Evolutionary conservation across 2,113 vertebrate genomes (phyloP).

Genomic region (Ophiodon elongatus): DNA sequence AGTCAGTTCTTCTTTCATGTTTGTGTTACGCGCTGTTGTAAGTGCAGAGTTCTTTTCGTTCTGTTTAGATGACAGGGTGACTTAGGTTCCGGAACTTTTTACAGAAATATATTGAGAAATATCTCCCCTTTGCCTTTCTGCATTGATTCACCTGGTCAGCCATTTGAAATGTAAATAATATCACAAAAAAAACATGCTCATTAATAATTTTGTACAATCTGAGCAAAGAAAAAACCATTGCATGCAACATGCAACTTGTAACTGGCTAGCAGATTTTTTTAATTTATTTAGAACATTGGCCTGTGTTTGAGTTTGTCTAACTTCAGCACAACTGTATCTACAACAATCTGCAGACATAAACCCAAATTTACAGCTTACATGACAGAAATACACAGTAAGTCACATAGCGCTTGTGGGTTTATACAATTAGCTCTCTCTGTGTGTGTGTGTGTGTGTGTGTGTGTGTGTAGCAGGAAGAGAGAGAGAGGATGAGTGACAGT

Average conservation of each 20-base stretch:
- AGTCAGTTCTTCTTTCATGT: too few relatives aligned
- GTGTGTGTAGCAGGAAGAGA: conserved; percentile 5
- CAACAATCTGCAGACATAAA: neutral
- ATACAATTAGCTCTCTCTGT: conserved; percentile 62
- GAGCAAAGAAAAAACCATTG: neutral
- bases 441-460: conserved; percentile 8
- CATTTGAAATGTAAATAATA: neutral
- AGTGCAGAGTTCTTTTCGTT: too few relatives aligned
- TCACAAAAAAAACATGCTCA: neutral
- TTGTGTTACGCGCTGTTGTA: too few relatives aligned
- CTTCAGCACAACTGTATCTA: neutral
- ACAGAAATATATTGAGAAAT: neutral
- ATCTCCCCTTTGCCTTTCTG: neutral
- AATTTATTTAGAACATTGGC: neutral
- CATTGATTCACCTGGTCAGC: neutral
- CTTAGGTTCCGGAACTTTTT: too few relatives aligned
- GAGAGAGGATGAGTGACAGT: conserved; percentile 50
- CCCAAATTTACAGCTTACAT: neutral
- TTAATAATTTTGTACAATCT: neutral
- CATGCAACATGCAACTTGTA: neutral
- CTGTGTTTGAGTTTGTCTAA: neutral
- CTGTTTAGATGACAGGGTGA: neutral
- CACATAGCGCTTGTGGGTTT: conserved; percentile 51
- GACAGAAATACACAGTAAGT: neutral
- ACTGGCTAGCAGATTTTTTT: neutral